A percentile compares a stretch with the other conserved stretches of the same genome.
Evolutionary conservation across 2,888 invertebrate genomes (phyloP).

Genomic region (Miltochrista miniata): DNA sequence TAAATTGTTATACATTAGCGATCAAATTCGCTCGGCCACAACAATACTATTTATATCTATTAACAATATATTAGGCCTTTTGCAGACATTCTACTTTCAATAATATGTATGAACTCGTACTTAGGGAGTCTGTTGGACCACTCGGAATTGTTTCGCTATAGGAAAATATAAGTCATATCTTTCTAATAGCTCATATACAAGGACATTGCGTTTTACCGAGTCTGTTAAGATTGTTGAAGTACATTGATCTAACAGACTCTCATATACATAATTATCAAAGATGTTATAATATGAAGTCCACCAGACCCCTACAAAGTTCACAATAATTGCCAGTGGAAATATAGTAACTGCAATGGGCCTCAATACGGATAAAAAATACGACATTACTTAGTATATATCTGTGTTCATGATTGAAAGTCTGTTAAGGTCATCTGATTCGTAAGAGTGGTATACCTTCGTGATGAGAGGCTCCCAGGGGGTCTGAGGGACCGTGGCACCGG

Average conservation of each 20-base stretch:
- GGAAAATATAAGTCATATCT: no score
- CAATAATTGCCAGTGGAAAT: not conserved
- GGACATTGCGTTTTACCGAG: no score
- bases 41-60: slow-evolving; percentile 45
- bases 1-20: slow-evolving; percentile 5
- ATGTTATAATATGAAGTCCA: no score
- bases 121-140: not conserved
- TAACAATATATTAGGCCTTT: slow-evolving; percentile 27
- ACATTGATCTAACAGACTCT: not conserved
- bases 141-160: no score
- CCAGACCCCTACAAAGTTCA: no score
- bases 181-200: no score
- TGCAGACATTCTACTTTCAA: not conserved
- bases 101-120: not conserved
- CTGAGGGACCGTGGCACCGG: slow-evolving; percentile 1
- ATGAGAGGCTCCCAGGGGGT: slow-evolving; percentile 55
- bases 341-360: not conserved
- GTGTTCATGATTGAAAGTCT: slow-evolving; percentile 53
- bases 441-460: slow-evolving; percentile 52
- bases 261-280: not conserved
- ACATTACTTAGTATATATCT: slow-evolving; percentile 48
- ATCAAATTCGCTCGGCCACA: slow-evolving; percentile 33
- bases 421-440: slow-evolving; percentile 43
- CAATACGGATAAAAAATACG: slow-evolving; percentile 12
- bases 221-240: not conserved